These are phyloP conservation scores for Stegophylla sp. DNA, from an alignment of 2,888 invertebrate genomes.

Conservation along the genomic window DNA sequence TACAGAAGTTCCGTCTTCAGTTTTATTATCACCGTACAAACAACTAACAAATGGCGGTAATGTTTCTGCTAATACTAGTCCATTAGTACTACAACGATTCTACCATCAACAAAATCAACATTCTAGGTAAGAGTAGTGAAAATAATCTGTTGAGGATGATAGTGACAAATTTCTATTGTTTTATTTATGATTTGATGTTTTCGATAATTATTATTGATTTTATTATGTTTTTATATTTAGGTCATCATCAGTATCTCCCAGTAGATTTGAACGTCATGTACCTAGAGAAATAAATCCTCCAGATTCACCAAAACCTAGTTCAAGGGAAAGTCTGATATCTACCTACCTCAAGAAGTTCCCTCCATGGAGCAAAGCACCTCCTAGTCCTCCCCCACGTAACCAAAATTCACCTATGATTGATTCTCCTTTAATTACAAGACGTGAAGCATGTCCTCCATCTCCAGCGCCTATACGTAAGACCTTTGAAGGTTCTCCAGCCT, in stretches of 20 bases:
- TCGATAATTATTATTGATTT: background rate
- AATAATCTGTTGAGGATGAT: background rate
- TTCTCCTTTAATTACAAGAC: conserved; percentile 57
- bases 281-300: conserved; percentile 37
- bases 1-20: conserved; percentile 46
- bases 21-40: conserved; percentile 49
- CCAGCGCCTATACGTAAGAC: conserved; percentile 58
- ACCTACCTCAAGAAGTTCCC: conserved; percentile 56
- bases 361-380: conserved; percentile 47
- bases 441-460: conserved; percentile 59
- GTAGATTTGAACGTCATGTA: conserved; percentile 60
- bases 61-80: conserved; percentile 75
- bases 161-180: background rate
- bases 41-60: conserved; percentile 42
- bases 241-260: conserved; percentile 63
- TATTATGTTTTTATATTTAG: conserved; percentile 56
- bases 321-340: conserved; percentile 54
- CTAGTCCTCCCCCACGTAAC: conserved; percentile 59
- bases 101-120: conserved; percentile 76
- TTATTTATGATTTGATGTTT: background rate
- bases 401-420: conserved; percentile 61
- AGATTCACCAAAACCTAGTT: conserved; percentile 58
- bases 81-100: conserved; percentile 78
- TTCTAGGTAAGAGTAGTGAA: conserved; percentile 51
- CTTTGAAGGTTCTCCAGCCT: conserved; percentile 65